A percentile compares a stretch with the other conserved stretches of the same genome.
Evolutionary conservation across 2,888 invertebrate genomes (phyloP).

Genomic region (Ennomos erosarius): DNA sequence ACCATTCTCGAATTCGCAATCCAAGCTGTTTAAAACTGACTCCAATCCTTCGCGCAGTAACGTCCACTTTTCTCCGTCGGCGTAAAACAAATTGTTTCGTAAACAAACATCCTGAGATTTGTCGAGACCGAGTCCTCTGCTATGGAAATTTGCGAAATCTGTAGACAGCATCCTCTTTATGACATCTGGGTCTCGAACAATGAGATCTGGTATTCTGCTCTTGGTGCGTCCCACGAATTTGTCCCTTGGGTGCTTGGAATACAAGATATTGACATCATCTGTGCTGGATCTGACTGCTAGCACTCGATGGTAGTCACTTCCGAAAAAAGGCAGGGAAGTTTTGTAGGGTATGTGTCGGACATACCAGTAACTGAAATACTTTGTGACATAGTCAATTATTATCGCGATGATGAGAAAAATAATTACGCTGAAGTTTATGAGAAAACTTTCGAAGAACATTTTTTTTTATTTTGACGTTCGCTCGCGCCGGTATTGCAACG

Average conservation of each 20-base stretch:
- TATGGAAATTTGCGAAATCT: conserved; percentile 79
- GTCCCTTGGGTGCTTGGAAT: conserved; percentile 61
- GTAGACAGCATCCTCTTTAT: conserved; percentile 77
- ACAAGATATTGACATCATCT: conserved; percentile 68
- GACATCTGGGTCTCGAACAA: conserved; percentile 74
- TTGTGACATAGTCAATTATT: conserved; percentile 75
- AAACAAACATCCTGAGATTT: conserved; percentile 83
- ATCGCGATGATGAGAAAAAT: conserved; percentile 65
- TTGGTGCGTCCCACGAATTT: conserved; percentile 73
- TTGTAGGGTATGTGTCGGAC: conserved; percentile 74
- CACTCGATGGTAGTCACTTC: conserved; percentile 73
- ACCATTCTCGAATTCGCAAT: conserved; percentile 61
- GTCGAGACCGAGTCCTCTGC: conserved; percentile 79
- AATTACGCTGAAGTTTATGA: conserved; percentile 67
- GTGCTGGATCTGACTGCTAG: conserved; percentile 67
- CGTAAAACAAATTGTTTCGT: conserved; percentile 82
- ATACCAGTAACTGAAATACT: conserved; percentile 81
- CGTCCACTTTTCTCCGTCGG: conserved; percentile 80
- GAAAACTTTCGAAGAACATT: conserved; percentile 81
- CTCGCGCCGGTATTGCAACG: conserved; percentile 55
- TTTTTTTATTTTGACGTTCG: conserved; percentile 59
- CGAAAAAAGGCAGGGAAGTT: conserved; percentile 68
- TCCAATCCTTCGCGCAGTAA: conserved; percentile 69
- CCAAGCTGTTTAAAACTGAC: conserved; percentile 65
- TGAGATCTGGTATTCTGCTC: conserved; percentile 76